A percentile compares a stretch with the other conserved stretches of the same genome.
Evolutionary conservation across 2,797 vertebrate species (phyloP).

Genomic region (Notolabrus celidotus): DNA sequence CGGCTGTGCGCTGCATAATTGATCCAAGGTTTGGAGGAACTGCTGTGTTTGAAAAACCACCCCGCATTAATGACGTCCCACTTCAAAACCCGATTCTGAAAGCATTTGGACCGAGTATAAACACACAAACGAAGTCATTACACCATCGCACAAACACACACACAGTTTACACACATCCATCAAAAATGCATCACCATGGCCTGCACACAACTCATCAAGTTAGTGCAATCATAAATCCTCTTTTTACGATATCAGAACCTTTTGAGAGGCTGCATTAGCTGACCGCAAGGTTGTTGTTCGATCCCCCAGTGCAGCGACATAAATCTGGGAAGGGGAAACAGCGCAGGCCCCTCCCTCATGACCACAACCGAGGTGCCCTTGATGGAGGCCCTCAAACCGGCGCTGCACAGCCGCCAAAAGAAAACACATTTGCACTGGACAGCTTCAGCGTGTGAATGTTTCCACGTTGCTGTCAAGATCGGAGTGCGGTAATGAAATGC

Average conservation of each 20-base stretch:
- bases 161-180: background rate
- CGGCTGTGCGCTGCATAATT: background rate
- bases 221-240: background rate
- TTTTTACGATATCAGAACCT: slow-evolving; percentile 3
- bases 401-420: background rate
- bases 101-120: background rate
- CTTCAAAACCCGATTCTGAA: background rate
- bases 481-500: background rate
- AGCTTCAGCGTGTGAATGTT: background rate
- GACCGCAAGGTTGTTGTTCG: background rate
- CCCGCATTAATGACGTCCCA: background rate
- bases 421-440: background rate
- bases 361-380: background rate
- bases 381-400: background rate
- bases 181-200: background rate
- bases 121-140: background rate
- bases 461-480: background rate
- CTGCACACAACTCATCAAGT: background rate
- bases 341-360: background rate
- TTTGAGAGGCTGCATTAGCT: background rate
- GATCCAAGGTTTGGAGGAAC: slow-evolving; percentile 1
- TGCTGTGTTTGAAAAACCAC: slow-evolving; percentile 8
- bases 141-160: background rate
- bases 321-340: background rate
- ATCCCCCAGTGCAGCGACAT: background rate